These are phyloP conservation scores for Mungos mungo DNA, from an alignment of 2,113 vertebrate genomes.

Conservation along the genomic window DNA sequence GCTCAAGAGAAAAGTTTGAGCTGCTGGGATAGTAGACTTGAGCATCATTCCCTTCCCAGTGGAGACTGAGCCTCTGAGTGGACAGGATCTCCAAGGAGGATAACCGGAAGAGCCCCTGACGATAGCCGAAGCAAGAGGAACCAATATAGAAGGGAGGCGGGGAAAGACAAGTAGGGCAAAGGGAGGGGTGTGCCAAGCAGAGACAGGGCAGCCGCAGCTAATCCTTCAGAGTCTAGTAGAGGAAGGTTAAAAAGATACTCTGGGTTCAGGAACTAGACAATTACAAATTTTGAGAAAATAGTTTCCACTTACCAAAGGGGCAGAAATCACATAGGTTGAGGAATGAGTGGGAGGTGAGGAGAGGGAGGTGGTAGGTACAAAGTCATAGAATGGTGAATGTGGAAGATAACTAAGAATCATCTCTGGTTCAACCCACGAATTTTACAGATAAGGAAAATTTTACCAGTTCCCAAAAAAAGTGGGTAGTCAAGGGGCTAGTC, in stretches of 20 bases:
- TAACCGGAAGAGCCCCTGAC: neutral
- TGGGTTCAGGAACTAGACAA: neutral
- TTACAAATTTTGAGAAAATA: constrained; percentile 64
- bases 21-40: neutral
- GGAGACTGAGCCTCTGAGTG: neutral
- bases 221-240: neutral
- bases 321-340: neutral
- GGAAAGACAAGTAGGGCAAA: neutral
- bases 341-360: constrained; percentile 59
- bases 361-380: neutral
- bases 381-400: neutral
- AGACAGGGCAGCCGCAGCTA: neutral
- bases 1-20: neutral
- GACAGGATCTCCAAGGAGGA: neutral
- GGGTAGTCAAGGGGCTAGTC: neutral
- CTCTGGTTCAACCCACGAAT: constrained; percentile 34
- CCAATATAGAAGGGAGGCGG: neutral
- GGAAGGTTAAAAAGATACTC: neutral
- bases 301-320: constrained; percentile 52
- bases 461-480: constrained; percentile 63
- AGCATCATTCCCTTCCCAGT: neutral
- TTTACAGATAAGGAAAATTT: constrained; percentile 52
- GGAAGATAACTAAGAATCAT: neutral
- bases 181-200: neutral
- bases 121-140: neutral